phyloP scores from a whole-genome alignment of 2,113 vertebrate species.

The Syngnathoides biaculeatus region DNA sequence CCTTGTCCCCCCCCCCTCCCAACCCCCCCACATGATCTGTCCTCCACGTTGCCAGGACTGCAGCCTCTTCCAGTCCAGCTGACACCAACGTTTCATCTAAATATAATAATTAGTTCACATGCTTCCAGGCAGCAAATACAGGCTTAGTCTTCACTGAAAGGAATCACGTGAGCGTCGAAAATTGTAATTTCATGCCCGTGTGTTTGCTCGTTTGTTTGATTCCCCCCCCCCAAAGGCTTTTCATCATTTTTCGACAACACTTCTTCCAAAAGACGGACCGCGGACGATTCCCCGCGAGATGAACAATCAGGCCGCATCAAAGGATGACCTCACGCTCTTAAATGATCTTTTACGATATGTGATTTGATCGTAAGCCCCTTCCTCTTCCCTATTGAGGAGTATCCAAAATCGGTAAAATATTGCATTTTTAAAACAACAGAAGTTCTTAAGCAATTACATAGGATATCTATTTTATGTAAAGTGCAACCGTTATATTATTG shows the following conservation, averaged over 20 bases:
- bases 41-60: constrained; percentile 20
- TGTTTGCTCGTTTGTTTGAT: background rate
- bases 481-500: constrained; percentile 1
- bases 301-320: background rate
- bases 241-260: background rate
- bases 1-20: constrained; percentile 34
- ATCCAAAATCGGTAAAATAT: background rate
- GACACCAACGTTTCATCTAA: background rate
- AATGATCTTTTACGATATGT: background rate
- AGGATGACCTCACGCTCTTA: background rate
- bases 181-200: background rate
- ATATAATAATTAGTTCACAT: background rate
- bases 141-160: background rate
- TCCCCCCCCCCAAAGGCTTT: background rate
- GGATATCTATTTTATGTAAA: constrained; percentile 25
- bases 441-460: constrained; percentile 4
- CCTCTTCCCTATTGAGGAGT: background rate
- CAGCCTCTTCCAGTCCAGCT: constrained; percentile 10
- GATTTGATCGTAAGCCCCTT: background rate
- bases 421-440: constrained; percentile 8
- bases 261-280: background rate
- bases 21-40: constrained; percentile 43
- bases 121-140: background rate
- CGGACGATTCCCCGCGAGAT: background rate
- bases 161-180: background rate